Base-by-base conservation (phyloP, 2,113 vertebrate genomes). In the Chunga burmeisteri region DNA sequence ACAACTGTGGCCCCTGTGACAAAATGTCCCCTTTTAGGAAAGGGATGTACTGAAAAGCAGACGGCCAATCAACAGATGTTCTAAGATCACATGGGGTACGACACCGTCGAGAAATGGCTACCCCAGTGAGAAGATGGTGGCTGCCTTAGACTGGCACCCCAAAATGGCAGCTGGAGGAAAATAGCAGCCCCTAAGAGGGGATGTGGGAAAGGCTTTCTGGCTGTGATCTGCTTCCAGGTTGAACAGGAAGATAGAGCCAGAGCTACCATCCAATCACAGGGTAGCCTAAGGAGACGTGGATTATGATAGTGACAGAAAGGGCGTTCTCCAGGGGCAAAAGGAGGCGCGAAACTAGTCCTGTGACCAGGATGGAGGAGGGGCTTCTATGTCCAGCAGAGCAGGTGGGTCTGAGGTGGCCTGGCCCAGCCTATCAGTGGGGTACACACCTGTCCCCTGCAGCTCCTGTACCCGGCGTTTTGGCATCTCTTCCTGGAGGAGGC, bases 401-500 rank as follows among this genome's bases (percentile, higher is more conserved):
- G 11, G 42, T 26, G n/a, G 22, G 16, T 30, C 14, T 44, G 38
- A 59, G 36, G 22, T 59, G 14, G 22, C 44, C 18, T 7, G 62
- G 32, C 13, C 44, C 55, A 58, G 15, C 11, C 16, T 44, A 17
- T 14, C 27, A 21, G 5, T 7, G 61, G 44, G 44, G 9, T 27
- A 42, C 10, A 16, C 19, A 10, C 8, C 6, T 2, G 4, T 46
- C 13, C 2, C 2, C 23, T 42, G 16, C 15, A 3, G 15, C 42
- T 25, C 25, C 2, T 1, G 36, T n/a, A n/a, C 16, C 4, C 1
- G 2, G 27, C 4, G 5, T 38, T 34, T 29, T 79, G 19, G 29
- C 11, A 8, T 25, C 23, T 84, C 9, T n/a, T 42, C 56, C 26
- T 61, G 47, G 21, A 67, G 26, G 9, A 55, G 12, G 26, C 9